phyloP scores from a whole-genome alignment of 2,797 vertebrate genomes.

The Morelia viridis region DNA sequence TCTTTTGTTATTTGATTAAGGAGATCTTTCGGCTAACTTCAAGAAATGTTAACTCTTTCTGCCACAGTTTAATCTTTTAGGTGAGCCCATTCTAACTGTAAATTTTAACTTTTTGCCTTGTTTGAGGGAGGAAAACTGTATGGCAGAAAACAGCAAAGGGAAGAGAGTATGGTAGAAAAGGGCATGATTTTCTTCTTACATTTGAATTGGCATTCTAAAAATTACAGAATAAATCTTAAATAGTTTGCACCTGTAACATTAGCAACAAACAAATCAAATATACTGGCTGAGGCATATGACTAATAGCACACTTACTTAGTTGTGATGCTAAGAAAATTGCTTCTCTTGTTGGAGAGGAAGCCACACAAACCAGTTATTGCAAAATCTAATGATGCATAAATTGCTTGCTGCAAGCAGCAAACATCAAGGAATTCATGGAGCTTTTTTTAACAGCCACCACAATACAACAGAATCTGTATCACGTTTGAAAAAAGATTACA shows the following conservation, averaged over 20 bases:
- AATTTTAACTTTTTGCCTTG: no score
- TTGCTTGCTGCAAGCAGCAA: constrained; percentile 35
- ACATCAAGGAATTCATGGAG: constrained; percentile 45
- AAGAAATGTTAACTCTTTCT: no score
- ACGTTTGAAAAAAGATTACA: not conserved
- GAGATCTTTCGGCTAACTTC: no score
- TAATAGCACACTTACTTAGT: constrained; percentile 56
- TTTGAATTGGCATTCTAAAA: constrained; percentile 64
- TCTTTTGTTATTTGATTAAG: no score
- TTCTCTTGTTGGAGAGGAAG: constrained; percentile 57
- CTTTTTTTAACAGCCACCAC: constrained; percentile 38
- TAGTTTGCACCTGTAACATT: constrained; percentile 54
- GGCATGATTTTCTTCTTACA: no score
- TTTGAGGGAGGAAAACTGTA: no score
- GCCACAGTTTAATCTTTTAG: no score
- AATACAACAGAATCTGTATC: not conserved
- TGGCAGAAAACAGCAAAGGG: no score
- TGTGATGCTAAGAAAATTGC: constrained; percentile 52
- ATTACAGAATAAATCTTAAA: constrained; percentile 73
- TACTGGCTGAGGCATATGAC: constrained; percentile 54
- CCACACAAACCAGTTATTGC: constrained; percentile 52
- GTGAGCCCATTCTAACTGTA: no score
- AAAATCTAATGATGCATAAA: constrained; percentile 48
- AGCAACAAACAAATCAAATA: constrained; percentile 66
- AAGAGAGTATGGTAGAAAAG: no score